Evolutionary conservation across 1,140 invertebrate genomes (phyloP).

Genomic region (Macrobrachium rosenbergii): DNA sequence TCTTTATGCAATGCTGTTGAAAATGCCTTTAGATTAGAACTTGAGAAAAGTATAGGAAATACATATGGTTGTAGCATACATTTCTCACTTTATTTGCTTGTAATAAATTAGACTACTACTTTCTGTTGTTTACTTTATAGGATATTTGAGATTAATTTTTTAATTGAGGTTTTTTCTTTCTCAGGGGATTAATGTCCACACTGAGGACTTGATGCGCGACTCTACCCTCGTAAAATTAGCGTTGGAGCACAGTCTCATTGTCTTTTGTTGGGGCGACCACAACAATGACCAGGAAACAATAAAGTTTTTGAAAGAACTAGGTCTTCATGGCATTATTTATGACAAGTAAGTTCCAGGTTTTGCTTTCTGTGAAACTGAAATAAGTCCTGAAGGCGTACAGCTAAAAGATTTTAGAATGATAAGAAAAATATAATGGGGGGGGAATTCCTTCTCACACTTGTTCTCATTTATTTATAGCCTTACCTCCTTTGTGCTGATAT

Average conservation of each 20-base stretch:
- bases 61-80: too few relatives aligned
- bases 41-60: too few relatives aligned
- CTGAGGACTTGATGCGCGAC: slow-evolving; percentile 90
- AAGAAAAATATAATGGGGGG: too few relatives aligned
- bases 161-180: slow-evolving; percentile 58
- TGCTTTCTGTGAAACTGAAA: background rate
- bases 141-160: background rate
- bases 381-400: background rate
- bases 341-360: slow-evolving; percentile 80
- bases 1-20: too few relatives aligned
- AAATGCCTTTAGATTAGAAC: too few relatives aligned
- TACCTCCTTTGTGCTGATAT: too few relatives aligned
- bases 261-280: slow-evolving; percentile 97
- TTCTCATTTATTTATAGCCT: too few relatives aligned
- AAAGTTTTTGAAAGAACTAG: slow-evolving; percentile 85
- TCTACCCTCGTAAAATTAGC: slow-evolving; percentile 83
- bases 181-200: slow-evolving; percentile 89
- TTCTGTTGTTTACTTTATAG: too few relatives aligned
- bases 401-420: background rate
- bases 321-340: slow-evolving; percentile 93
- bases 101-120: too few relatives aligned
- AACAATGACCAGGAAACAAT: slow-evolving; percentile 92
- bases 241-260: slow-evolving; percentile 82
- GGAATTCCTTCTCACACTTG: too few relatives aligned
- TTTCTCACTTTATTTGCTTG: too few relatives aligned